phyloP scores from a whole-genome alignment of 2,797 vertebrate genomes.

The Tamandua tetradactyla region DNA sequence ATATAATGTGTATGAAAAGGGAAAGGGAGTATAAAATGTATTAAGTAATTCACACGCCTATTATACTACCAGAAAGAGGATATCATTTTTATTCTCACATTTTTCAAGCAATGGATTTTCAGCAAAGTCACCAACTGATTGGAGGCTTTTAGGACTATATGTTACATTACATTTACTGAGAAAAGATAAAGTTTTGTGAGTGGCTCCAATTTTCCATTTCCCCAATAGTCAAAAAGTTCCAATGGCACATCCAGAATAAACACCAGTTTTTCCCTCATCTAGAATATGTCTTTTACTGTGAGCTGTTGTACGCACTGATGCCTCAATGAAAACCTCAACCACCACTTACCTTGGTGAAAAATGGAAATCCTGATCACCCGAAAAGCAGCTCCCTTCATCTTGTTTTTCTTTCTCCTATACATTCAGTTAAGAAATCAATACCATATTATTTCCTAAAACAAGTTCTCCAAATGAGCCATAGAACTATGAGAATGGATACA shows the following conservation, averaged over 20 bases:
- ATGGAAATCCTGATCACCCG: not conserved
- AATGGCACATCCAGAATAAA: not conserved
- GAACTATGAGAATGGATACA: not conserved
- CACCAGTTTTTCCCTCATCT: not conserved
- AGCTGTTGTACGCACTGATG: not conserved
- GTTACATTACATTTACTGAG: constrained; percentile 23
- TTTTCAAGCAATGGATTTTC: constrained; percentile 61
- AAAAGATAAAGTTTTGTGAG: constrained; percentile 19
- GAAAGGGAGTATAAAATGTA: constrained; percentile 56
- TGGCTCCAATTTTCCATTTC: not conserved
- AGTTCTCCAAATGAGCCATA: constrained; percentile 46
- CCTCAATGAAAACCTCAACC: not conserved
- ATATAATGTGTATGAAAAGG: constrained; percentile 28
- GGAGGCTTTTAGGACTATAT: not conserved
- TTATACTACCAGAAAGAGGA: constrained; percentile 53
- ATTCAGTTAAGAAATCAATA: constrained; percentile 9
- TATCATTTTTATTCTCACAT: constrained; percentile 62
- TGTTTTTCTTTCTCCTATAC: not conserved
- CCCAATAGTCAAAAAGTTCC: constrained; percentile 10
- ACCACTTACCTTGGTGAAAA: not conserved
- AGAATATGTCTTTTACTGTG: not conserved
- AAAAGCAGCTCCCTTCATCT: not conserved
- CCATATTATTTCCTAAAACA: constrained; percentile 44
- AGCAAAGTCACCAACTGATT: not conserved
- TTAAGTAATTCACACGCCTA: constrained; percentile 60